A percentile compares a stretch with the other conserved stretches of the same genome.
Evolutionary conservation across 37 sponge, comb jelly and placozoan genomes (phyloP).

Genomic region (Crambe crambe): DNA sequence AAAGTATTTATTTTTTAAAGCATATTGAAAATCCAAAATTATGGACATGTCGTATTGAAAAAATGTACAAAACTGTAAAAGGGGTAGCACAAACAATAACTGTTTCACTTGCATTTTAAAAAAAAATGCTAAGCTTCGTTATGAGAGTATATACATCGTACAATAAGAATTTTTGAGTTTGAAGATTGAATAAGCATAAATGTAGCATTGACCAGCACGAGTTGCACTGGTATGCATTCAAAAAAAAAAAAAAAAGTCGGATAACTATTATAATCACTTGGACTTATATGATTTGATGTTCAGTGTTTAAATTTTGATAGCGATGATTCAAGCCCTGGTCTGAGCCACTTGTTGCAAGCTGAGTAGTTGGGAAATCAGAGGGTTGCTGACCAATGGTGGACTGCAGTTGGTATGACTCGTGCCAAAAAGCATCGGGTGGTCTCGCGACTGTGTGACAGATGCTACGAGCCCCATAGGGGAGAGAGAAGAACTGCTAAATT

Average conservation of each 20-base stretch:
- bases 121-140: no score
- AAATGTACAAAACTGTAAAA: no score
- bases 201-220: not conserved
- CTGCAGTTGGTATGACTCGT: not conserved
- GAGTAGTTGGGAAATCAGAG: not conserved
- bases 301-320: not conserved
- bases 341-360: not conserved
- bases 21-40: no score
- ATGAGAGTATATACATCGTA: no score
- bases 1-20: no score
- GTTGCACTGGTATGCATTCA: not conserved
- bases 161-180: no score
- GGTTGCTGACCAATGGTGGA: not conserved
- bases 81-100: no score
- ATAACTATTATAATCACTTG: not conserved
- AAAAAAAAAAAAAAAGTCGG: not conserved
- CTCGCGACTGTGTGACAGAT: not conserved
- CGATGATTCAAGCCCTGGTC: constrained; percentile 16
- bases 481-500: constrained; percentile 24
- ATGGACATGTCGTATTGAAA: no score
- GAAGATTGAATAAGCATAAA: no score
- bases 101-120: no score
- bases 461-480: not conserved
- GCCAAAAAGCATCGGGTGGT: not conserved
- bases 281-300: not conserved